Evolutionary conservation across 2,888 invertebrate genomes (phyloP), one percentile per base, ranked within the genome.

Genomic region (Erpobdella octoculata): DNA sequence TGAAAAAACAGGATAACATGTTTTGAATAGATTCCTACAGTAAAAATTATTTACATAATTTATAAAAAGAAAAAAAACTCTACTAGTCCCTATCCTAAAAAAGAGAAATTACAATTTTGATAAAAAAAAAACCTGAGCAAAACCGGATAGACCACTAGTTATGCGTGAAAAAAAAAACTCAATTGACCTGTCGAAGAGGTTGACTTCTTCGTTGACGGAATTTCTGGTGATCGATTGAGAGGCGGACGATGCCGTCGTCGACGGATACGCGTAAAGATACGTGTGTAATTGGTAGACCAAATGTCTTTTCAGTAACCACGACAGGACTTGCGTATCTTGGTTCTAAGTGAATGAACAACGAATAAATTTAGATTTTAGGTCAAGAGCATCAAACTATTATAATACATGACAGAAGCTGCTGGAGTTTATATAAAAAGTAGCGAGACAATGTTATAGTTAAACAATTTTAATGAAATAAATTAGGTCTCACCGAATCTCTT

Each of bases 241-340:
- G 12, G 53, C 53, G 21, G 28, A 53, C 21, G 53, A 6, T n/a
- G 21, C 53, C 53, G n/a, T n/a, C 15, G 18, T 53, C 53, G n/a
- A 53, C 53, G 12, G 1, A 35, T 33, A 28, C 21, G 33, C n/a
- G 69, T 69, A 69, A 21, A 53, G n/a, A 33, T 69, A 69, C 9
- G 38, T 69, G 36, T 69, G 69, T 2, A 69, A 21, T n/a, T 69
- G 69, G 58, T 69, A 69, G 35, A 69, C 35, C n/a, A 69, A 35
- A 5, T 58, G 31, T 25, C 58, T 53, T 36, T 69, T 31, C n/a
- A 69, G 21, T 9, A 69, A 37, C 69, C 69, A 69, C 18, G 35
- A 21, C 21, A 69, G 9, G 1, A 53, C 53, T 28, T n/a, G 21
- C 8, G 53, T 53, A 28, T 53, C 53, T 53, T 53, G 53, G 28